Evolutionary conservation across 2,113 vertebrate genomes (phyloP), one percentile per base, ranked within the genome.

Genomic region (Zapornia atra): DNA sequence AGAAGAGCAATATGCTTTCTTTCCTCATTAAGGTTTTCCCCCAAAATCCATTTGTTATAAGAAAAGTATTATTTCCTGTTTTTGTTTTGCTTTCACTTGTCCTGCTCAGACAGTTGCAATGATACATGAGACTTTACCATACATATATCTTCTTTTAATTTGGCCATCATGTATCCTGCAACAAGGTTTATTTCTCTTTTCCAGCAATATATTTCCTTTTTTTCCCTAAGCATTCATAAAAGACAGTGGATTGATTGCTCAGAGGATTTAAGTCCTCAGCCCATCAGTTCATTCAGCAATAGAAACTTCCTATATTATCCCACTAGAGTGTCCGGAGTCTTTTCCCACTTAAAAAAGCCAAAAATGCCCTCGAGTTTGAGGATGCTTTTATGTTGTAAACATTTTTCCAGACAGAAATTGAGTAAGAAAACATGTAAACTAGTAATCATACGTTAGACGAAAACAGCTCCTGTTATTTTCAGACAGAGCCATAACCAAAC

Each of bases 241-340:
- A 91, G 14, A 15, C 65, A 59, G 44, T 81, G 38, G 76, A 88
- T 84, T 88, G 88, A 95, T 89, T 93, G 54, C 80, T 90, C 76
- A 53, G 69, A 81, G 44, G 69, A 92, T 93, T 95, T 84, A 81
- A 90, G 76, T 81, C 48, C 56, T 95, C 88, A 89, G 34, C 29
- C 69, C 50, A 87, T 84, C 73, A 86, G 20, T 75, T 56, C 1
- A 1, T 60, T 57, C 77, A 89, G 73, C 53, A 89, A 68, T 4
- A 87, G 89, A 86, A 95, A 94, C 64, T 91, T 94, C 73, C 83
- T 89, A 60, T 75, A 76, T 89, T 94, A 89, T 94, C 53, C 69
- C 65, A 92, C 21, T 60, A 88, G 64, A 70, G 33, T 56, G 31
- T 56, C 60, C 84, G 42, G 50, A 77, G 38, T 83, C 68, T 88